Evolutionary conservation across 2,113 vertebrate genomes (phyloP).

Genomic region (Semnornis frantzii): DNA sequence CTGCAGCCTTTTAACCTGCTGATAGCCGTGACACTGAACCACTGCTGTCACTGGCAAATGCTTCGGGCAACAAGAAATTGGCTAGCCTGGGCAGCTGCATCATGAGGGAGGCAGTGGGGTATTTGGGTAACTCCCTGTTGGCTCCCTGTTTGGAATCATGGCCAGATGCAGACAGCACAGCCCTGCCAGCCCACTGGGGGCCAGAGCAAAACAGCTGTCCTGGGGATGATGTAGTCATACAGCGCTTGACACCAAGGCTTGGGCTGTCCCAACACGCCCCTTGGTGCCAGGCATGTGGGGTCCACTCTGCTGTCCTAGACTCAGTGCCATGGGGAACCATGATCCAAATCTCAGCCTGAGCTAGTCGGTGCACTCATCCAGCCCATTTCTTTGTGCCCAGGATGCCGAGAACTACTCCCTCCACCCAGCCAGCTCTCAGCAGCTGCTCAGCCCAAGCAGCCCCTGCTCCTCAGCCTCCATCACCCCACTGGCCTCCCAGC

Average conservation of each 20-base stretch:
- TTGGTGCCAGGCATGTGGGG: accelerated
- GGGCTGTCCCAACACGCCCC: neutral
- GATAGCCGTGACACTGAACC: neutral
- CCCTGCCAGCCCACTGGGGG: neutral
- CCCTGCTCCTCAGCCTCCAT: conserved; percentile 74
- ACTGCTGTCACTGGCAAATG: neutral
- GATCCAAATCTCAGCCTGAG: neutral
- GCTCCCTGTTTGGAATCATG: neutral
- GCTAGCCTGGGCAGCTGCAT: neutral
- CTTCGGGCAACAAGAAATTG: neutral
- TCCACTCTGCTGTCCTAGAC: accelerated
- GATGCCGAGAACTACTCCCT: conserved; percentile 75
- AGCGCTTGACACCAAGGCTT: neutral
- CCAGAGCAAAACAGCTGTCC: accelerated
- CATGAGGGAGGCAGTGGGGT: neutral
- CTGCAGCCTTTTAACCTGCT: neutral
- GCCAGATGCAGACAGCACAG: neutral
- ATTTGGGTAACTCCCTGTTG: neutral
- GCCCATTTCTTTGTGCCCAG: conserved; percentile 59
- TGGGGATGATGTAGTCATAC: accelerated
- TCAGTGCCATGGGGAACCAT: accelerated
- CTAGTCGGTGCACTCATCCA: neutral
- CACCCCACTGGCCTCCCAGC: conserved; percentile 82
- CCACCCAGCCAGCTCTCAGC: conserved; percentile 59
- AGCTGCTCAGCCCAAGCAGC: conserved; percentile 67